phyloP scores from a whole-genome alignment of 53 echinoderm and acorn worm genomes.

The Patiria pectinifera region DNA sequence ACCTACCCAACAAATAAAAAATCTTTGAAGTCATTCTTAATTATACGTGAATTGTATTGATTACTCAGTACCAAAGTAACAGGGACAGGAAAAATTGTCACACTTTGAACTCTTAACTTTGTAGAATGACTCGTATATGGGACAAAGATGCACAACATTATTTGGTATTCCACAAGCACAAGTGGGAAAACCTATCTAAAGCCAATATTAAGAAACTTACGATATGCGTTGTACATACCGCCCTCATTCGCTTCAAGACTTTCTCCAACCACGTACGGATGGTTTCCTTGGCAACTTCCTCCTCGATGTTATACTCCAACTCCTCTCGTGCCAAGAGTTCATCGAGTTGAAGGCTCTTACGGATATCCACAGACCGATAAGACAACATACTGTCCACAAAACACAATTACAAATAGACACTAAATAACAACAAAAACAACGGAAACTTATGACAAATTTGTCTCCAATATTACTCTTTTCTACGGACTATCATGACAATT shows the following conservation, averaged over 20 bases:
- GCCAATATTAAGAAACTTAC: neutral
- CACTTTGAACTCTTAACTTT: neutral
- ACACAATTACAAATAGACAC: neutral
- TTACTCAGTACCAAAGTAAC: no score
- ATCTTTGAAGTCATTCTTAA: no score
- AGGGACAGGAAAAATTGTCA: neutral
- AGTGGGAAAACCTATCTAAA: no score
- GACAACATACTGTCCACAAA: constrained; percentile 85
- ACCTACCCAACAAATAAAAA: no score
- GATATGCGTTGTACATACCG: constrained; percentile 74
- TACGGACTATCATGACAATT: no score
- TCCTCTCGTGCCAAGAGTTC: constrained; percentile 96
- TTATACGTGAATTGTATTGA: no score
- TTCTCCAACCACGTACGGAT: constrained; percentile 97
- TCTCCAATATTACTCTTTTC: no score
- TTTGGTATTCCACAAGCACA: no score
- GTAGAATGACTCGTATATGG: no score
- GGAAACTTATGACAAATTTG: no score
- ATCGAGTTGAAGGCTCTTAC: constrained; percentile 96
- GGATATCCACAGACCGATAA: constrained; percentile 97
- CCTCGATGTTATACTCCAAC: constrained; percentile 97
- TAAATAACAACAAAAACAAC: neutral
- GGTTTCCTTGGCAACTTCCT: constrained; percentile 99
- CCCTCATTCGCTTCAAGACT: constrained; percentile 90
- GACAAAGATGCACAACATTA: no score